Base-by-base conservation (phyloP, 2,797 vertebrate species). In the Cirrhinus molitorella region DNA sequence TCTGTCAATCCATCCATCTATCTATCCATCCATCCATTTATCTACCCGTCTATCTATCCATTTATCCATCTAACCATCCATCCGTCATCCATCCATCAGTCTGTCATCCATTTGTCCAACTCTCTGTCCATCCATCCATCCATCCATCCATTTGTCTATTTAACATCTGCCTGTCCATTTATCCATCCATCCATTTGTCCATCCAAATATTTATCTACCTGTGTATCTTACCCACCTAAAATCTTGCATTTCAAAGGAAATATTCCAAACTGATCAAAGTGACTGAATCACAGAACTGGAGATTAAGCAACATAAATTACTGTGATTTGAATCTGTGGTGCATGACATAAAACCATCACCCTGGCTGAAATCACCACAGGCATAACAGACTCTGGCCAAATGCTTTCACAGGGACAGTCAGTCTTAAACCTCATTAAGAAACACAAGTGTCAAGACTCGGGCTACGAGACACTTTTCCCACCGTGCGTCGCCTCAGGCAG, bases 381-480 rank as follows among this genome's bases (percentile, higher is more conserved):
- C 82, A 66, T 78, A 83, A 83, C 74, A 83, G 65, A 59, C 77
- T 43, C 31, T 13, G 3, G 65, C 76, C 70, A 83, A 74, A 49
- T n/a, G 63, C 76, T 83, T 82, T 70, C 55, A 78, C 53, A 78
- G 53, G 74, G 73, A 81, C 81, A 84, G 65, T 81, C 68, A 51
- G 37, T 47, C 75, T 77, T 55, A 71, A 81, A 81, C 77, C 83
- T 85, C 81, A 82, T 88, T 88, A 88, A 76, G 61, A 31, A 83
- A 85, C 63, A 49, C 51, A 83, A 78, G 82, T 67, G n/a, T 78
- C 74, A 83, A 70, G 63, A 75, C 37, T 65, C 37, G 68, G 74
- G 45, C 74, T 57, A 67, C 28, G 59, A 79, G 80, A 67, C 70
- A 83, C 59, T 79, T 85, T 85, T 78, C 59, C 59, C 73, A 61